Evolutionary conservation across 2,113 vertebrate species (phyloP).

Genomic region (Melanostigma gelatinosum): DNA sequence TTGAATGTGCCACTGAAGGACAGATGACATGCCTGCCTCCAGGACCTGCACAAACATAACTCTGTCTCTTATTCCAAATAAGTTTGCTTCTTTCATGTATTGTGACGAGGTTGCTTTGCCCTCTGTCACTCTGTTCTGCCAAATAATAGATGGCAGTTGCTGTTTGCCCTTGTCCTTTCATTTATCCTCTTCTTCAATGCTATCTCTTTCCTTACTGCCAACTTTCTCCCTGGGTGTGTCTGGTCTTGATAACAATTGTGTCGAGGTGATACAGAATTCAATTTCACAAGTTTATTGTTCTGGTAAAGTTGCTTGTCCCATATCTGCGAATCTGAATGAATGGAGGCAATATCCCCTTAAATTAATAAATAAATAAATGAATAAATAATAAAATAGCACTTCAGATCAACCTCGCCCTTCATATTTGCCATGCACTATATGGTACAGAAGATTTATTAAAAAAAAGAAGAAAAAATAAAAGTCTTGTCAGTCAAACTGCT

Average conservation of each 20-base stretch:
- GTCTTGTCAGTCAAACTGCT: slow-evolving; percentile 71
- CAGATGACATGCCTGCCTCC: slow-evolving; percentile 16
- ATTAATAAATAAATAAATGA: background rate
- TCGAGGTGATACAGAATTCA: slow-evolving; percentile 54
- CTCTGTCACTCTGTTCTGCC: background rate
- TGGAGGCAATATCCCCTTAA: slow-evolving; percentile 2
- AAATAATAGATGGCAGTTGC: slow-evolving; percentile 9
- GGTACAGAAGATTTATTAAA: slow-evolving; percentile 49
- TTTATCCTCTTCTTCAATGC: slow-evolving; percentile 1
- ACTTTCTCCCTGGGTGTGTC: slow-evolving; percentile 19
- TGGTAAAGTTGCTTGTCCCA: slow-evolving; percentile 32
- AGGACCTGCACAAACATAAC: slow-evolving; percentile 19
- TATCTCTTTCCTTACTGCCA: background rate
- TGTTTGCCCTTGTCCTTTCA: slow-evolving; percentile 19
- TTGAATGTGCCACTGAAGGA: slow-evolving; percentile 41
- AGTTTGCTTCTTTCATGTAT: background rate
- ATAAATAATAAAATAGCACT: background rate
- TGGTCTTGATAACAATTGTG: slow-evolving; percentile 49
- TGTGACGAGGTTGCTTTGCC: background rate
- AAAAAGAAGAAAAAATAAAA: slow-evolving; percentile 34
- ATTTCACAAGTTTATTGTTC: slow-evolving; percentile 67
- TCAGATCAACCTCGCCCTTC: slow-evolving; percentile 33
- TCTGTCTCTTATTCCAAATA: slow-evolving; percentile 12
- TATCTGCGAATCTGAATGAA: slow-evolving; percentile 57
- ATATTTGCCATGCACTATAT: slow-evolving; percentile 21